Conservation (phyloP, 2,888 invertebrate species). For the Parascotia fuliginaria region DNA sequence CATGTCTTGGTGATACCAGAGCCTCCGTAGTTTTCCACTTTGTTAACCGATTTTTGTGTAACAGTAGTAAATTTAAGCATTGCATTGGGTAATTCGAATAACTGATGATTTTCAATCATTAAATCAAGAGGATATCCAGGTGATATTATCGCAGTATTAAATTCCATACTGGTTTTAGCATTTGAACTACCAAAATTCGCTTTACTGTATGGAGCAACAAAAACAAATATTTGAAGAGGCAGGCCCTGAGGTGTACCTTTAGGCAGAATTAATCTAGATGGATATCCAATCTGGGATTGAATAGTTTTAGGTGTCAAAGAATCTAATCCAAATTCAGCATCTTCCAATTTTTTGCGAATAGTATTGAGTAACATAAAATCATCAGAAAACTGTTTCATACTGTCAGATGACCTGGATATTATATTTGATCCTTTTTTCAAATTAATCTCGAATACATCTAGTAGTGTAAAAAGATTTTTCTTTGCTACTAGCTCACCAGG, state of each 20-base stretch:
- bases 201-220: slow-evolving; percentile 84
- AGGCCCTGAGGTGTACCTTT: slow-evolving; percentile 89
- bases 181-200: slow-evolving; percentile 49
- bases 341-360: slow-evolving; percentile 86
- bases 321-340: slow-evolving; percentile 83
- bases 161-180: slow-evolving; percentile 70
- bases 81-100: slow-evolving; percentile 71
- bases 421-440: slow-evolving; percentile 88
- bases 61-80: slow-evolving; percentile 67
- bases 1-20: slow-evolving; percentile 49
- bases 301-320: slow-evolving; percentile 77
- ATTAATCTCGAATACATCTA: slow-evolving; percentile 86
- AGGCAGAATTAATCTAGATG: slow-evolving; percentile 89
- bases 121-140: slow-evolving; percentile 92
- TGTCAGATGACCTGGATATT: slow-evolving; percentile 87
- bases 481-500: slow-evolving; percentile 80
- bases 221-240: slow-evolving; percentile 87
- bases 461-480: slow-evolving; percentile 85
- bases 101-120: slow-evolving; percentile 77
- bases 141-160: slow-evolving; percentile 71
- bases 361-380: slow-evolving; percentile 86
- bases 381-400: slow-evolving; percentile 85
- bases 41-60: slow-evolving; percentile 61
- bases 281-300: slow-evolving; percentile 87
- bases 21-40: slow-evolving; percentile 48